Evolutionary conservation across 2,888 invertebrate genomes (phyloP), one percentile per base, ranked within the genome.

Genomic region (Cataglyphis rosenhaueri): DNA sequence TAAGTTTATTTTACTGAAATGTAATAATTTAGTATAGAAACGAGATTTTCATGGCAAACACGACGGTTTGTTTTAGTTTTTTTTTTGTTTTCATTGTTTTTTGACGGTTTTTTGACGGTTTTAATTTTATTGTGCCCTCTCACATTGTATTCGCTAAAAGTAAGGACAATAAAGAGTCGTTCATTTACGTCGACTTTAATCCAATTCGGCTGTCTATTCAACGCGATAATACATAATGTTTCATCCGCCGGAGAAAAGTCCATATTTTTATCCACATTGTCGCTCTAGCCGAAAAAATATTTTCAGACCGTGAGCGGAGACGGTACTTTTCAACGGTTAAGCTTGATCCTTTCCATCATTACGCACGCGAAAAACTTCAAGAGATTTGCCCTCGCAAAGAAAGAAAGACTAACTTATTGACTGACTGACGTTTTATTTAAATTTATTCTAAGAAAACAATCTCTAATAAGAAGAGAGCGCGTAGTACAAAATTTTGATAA

Each of bases 291-390:
- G 44, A 68, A 78, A 78, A 78, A 78, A 78, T 59, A 59, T 78
- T 59, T 68, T 59, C 41, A 44, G 41, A 18, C n/a, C 32, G 21
- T 38, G 25, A 4, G 64, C 66, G 41, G 21, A 38, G 65, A 29
- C 21, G 21, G 21, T 25, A 38, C 25, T n/a, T 41, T 52, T 25
- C 29, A 41, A 18, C 57, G 21, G n/a, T n/a, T 15, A 10, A 57
- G 55, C 41, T 65, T 38, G 75, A n/a, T 10, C 12, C 38, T 25
- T 41, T 44, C 15, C 18, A 29, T 78, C 66, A 78, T 78, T 68
- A 78, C 68, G 57, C 29, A 41, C 66, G 66, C 32, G 41, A 78
- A 68, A 78, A 68, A 68, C 44, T 68, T 68, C 1, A 21, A 57
- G 35, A 41, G 66, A 55, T 29, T 52, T 52, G n/a, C n/a, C n/a